phyloP scores from a whole-genome alignment of 2,888 invertebrate genomes.

The Octodonta nipae region DNA sequence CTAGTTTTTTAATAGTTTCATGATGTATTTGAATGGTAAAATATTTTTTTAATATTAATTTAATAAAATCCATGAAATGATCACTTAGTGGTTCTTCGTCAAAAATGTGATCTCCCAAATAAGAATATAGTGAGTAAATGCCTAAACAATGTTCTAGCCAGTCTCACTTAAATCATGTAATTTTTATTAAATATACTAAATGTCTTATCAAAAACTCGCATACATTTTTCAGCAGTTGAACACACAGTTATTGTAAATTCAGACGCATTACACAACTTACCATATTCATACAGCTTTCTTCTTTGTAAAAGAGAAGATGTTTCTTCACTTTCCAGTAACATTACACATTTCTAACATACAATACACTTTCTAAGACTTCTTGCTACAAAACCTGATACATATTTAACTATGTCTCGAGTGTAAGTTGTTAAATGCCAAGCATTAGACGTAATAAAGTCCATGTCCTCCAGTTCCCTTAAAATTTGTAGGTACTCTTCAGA shows the following conservation, averaged over 20 bases:
- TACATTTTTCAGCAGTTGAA: slow-evolving; percentile 5
- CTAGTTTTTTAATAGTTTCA: not conserved
- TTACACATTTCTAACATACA: slow-evolving; percentile 6
- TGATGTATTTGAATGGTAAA: slow-evolving; percentile 1
- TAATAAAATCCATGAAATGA: not conserved
- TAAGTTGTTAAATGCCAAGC: slow-evolving; percentile 9
- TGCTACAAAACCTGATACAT: slow-evolving; percentile 11
- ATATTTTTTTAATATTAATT: slow-evolving; percentile 4
- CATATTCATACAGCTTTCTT: slow-evolving; percentile 10
- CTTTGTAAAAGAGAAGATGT: slow-evolving; percentile 7
- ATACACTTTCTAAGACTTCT: slow-evolving; percentile 8
- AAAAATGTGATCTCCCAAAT: not conserved
- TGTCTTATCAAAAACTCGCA: too few relatives aligned
- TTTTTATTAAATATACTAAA: too few relatives aligned
- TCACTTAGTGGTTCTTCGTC: not conserved
- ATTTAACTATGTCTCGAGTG: slow-evolving; percentile 7
- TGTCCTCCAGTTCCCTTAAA: not conserved
- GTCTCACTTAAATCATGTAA: too few relatives aligned
- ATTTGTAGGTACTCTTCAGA: too few relatives aligned
- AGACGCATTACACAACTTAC: slow-evolving; percentile 6
- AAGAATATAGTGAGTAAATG: too few relatives aligned
- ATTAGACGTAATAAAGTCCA: not conserved
- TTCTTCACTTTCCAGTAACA: slow-evolving; percentile 7
- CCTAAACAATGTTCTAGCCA: too few relatives aligned
- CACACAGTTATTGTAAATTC: slow-evolving; percentile 6